Evolutionary conservation across 2,113 vertebrate genomes (phyloP), one percentile per base, ranked within the genome.

Genomic region (Sebastes schlegelii): DNA sequence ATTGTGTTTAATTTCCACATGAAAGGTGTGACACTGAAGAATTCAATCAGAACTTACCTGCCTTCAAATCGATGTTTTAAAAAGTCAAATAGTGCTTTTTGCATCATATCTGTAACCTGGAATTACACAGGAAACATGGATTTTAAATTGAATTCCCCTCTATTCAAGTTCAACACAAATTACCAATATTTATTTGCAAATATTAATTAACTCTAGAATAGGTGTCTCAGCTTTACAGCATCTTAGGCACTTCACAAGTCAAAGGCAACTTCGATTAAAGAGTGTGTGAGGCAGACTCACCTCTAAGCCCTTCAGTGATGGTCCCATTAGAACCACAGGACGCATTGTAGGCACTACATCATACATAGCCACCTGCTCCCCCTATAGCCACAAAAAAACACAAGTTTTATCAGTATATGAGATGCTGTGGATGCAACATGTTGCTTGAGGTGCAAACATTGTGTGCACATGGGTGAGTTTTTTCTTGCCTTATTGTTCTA

Each of bases 101-200:
- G 98, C 98, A 99, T 99, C 98, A 99, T 99, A 92, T 99, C 98
- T 89, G 98, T 99, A 85, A 99, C 98, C 98, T 99, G 90, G 34
- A 96, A 95, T 80, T 19, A 52, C 19, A 88, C 10, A 79, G n/a
- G 51, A 83, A 51, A 74, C n/a, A 51, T 14, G 19, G 17, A 49
- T 43, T 71, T 80, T 57, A 58, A 68, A 40, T 66, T 4, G 14
- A 62, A 46, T 6, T 14, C 16, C 4, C 1, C 3, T 70, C 17
- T 21, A 8, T 43, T 43, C 5, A 76, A 54, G 40, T 23, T 52
- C 8, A 74, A 26, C 16, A 73, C 42, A 69, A 52, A 55, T 42
- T 14, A 34, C 1, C 40, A 17, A 8, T 8, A 8, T 7, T 40
- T 14, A 34, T 65, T 26, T 21, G 1, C 54, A 40, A 79, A 19